Evolutionary conservation across 2,797 vertebrate genomes (phyloP).

Genomic region (Acridotheres tristis): DNA sequence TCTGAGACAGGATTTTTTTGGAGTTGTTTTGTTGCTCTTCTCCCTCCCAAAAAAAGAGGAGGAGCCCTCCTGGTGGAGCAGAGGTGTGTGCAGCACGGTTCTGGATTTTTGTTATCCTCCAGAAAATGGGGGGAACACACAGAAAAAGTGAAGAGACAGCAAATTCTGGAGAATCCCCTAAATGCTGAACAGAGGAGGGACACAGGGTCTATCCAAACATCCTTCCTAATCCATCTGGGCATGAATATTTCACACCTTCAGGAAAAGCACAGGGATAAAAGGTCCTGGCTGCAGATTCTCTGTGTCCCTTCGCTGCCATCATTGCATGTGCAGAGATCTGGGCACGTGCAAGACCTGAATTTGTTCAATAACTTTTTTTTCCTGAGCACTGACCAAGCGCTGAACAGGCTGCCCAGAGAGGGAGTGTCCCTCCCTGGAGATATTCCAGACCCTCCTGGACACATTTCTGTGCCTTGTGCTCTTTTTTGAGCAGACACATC

Average conservation of each 20-base stretch:
- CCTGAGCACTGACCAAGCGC: neutral
- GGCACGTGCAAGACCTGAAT: too few species aligned
- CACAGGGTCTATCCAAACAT: neutral
- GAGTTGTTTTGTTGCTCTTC: neutral
- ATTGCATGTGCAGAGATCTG: neutral
- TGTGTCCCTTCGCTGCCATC: neutral
- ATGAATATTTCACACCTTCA: rapidly evolving
- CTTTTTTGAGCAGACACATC: neutral
- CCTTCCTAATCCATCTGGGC: neutral
- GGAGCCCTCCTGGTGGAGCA: neutral
- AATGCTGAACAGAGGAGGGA: neutral
- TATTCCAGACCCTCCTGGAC: neutral
- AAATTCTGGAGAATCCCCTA: neutral
- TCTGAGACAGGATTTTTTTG: neutral
- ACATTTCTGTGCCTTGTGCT: neutral
- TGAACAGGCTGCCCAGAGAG: neutral
- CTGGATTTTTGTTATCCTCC: neutral
- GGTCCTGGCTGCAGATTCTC: neutral
- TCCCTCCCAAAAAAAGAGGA: neutral
- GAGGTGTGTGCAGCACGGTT: neutral
- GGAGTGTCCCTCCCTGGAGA: neutral
- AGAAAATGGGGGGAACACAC: neutral
- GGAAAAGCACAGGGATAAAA: rapidly evolving
- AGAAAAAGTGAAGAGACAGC: neutral
- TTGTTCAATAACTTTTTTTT: neutral